Conservation (phyloP, 2,888 invertebrate species). For the Heliconius hortense region DNA sequence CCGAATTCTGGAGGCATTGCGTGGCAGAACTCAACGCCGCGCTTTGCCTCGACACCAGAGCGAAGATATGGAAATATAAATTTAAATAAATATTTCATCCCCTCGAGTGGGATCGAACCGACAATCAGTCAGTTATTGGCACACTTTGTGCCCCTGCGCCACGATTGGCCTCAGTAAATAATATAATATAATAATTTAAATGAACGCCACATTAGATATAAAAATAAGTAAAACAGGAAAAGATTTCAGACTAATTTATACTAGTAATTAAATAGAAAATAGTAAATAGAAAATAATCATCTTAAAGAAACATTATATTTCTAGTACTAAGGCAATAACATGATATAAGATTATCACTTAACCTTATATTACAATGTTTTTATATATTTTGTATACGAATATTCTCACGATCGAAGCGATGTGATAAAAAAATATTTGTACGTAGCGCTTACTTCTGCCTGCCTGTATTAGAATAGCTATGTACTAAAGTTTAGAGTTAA, state of each 20-base stretch:
- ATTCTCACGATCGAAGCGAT: slow-evolving; percentile 56
- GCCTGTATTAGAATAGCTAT: background rate
- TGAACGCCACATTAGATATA: background rate
- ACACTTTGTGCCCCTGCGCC: no score
- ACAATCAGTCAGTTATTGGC: no score
- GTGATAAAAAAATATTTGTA: slow-evolving; percentile 32
- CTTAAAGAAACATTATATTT: background rate
- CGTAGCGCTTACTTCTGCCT: slow-evolving; percentile 1
- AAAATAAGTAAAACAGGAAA: background rate
- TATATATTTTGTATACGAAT: slow-evolving; percentile 48
- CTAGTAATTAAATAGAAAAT: background rate
- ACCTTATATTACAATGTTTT: slow-evolving; percentile 30
- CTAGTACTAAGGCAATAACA: background rate
- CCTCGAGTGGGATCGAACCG: no score
- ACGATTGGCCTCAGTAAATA: no score
- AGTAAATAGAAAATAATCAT: background rate
- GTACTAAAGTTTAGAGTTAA: background rate
- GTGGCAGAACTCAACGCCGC: no score
- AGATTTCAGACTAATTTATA: background rate
- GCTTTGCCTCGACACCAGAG: no score
- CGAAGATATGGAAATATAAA: no score
- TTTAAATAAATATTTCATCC: no score
- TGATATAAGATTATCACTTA: slow-evolving; percentile 23
- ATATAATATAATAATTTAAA: background rate
- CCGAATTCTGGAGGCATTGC: no score